These are phyloP conservation scores for Clavelina lepadiformis DNA, from an alignment of 23 tunicate species.

Conservation along the genomic window DNA sequence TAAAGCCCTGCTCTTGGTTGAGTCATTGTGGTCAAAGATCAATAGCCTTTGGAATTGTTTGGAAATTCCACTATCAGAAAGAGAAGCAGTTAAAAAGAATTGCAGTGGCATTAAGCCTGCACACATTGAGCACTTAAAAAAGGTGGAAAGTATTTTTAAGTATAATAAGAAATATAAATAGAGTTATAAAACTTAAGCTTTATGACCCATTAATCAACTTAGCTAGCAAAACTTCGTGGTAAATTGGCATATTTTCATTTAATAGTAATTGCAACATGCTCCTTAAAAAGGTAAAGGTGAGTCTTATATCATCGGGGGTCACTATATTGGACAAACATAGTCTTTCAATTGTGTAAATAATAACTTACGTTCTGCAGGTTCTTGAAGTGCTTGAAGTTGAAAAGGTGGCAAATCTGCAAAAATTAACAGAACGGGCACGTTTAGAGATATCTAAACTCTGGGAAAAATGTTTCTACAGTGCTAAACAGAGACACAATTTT, in stretches of 20 bases:
- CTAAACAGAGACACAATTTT: slow-evolving; percentile 57
- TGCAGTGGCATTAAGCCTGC: slow-evolving; percentile 47
- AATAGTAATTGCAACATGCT: too few species aligned
- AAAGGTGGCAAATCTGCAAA: slow-evolving; percentile 54
- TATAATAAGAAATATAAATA: too few species aligned
- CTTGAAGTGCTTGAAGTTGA: slow-evolving; percentile 32
- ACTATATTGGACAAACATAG: too few species aligned
- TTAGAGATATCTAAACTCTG: slow-evolving; percentile 60
- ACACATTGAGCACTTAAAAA: slow-evolving; percentile 35
- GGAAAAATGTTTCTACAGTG: slow-evolving; percentile 81
- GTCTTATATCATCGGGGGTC: too few species aligned
- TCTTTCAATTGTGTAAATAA: too few species aligned
- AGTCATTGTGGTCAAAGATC: slow-evolving; percentile 61
- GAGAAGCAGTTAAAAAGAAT: slow-evolving; percentile 13
- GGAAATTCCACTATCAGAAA: slow-evolving; percentile 24
- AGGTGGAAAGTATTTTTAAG: too few species aligned
- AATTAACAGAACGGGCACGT: slow-evolving; percentile 59
- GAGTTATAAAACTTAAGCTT: too few species aligned
- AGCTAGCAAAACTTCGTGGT: too few species aligned
- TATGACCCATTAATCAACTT: too few species aligned
- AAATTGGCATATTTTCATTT: too few species aligned
- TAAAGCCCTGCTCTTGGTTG: slow-evolving; percentile 28
- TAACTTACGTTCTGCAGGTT: slow-evolving; percentile 21
- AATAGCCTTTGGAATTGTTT: slow-evolving; percentile 59
- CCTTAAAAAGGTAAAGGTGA: too few species aligned